Percentiles rank a stretch among this genome's conserved stretches.
Conservation (phyloP, 2,888 invertebrate genomes). For the Zygogramma bicolorata region DNA sequence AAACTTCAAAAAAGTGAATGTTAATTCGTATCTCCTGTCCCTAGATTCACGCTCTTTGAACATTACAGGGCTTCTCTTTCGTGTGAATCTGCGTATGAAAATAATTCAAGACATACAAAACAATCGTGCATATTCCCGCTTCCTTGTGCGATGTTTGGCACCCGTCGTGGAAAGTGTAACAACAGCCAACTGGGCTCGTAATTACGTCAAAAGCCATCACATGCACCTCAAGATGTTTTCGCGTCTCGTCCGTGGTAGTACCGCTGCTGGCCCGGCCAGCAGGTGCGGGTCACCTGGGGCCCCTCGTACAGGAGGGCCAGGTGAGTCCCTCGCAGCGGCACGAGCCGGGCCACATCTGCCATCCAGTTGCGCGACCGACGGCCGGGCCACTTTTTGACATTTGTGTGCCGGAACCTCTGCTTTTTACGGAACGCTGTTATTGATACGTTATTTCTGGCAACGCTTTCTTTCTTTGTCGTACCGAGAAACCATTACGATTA, state of each 20-base stretch:
- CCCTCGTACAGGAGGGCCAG: constrained; percentile 58
- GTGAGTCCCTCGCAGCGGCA: constrained; percentile 33
- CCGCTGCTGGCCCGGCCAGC: constrained; percentile 39
- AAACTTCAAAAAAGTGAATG: too few species aligned
- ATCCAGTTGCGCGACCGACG: constrained; percentile 51
- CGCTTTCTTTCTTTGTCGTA: not conserved
- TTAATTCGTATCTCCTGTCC: too few species aligned
- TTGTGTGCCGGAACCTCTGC: constrained; percentile 49
- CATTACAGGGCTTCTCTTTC: too few species aligned
- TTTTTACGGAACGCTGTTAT: constrained; percentile 37
- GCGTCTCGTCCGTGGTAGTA: constrained; percentile 13
- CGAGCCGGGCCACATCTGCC: constrained; percentile 56
- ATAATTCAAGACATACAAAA: too few species aligned
- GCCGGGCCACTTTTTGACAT: constrained; percentile 54
- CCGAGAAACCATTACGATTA: not conserved
- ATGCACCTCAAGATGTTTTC: constrained; percentile 25
- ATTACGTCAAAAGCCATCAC: constrained; percentile 24
- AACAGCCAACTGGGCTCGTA: constrained; percentile 15
- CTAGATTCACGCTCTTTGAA: too few species aligned
- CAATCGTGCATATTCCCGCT: too few species aligned
- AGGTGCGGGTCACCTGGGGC: constrained; percentile 62
- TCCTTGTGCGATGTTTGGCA: constrained; percentile 1
- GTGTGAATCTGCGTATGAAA: too few species aligned
- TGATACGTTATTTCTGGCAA: constrained; percentile 36
- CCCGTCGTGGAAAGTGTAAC: constrained; percentile 3